These are phyloP conservation scores for Cynoglossus semilaevis DNA, from an alignment of 2,113 vertebrate species.

Conservation along the genomic window DNA sequence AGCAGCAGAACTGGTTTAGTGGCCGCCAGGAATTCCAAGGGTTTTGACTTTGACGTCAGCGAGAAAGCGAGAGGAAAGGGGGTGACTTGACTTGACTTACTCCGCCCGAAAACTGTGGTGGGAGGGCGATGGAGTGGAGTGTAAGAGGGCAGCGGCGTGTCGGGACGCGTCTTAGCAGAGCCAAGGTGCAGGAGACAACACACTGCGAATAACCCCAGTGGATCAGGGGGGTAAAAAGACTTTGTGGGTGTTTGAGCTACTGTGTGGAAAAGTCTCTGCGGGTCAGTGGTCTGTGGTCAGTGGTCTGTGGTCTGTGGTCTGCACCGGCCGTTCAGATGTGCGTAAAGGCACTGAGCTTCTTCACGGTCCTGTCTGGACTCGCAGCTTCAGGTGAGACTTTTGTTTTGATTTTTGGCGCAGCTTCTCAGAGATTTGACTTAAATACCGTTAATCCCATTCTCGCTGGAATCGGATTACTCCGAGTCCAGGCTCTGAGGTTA, in stretches of 20 bases:
- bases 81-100: conserved; percentile 33
- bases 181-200: conserved; percentile 16
- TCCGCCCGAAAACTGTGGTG: conserved; percentile 54
- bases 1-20: conserved; percentile 34
- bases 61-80: background rate
- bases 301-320: too few relatives aligned
- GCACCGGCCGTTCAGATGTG: conserved; percentile 47
- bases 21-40: background rate
- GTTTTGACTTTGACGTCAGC: background rate
- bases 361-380: conserved; percentile 68
- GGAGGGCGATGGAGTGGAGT: conserved; percentile 46
- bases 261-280: conserved; percentile 6
- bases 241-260: background rate
- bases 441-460: too few relatives aligned
- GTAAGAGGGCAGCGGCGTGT: conserved; percentile 40
- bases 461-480: too few relatives aligned
- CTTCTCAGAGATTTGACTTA: too few relatives aligned
- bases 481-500: too few relatives aligned
- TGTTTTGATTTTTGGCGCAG: background rate
- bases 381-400: conserved; percentile 70
- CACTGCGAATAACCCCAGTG: background rate
- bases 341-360: conserved; percentile 42
- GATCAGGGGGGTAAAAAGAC: background rate
- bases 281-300: conserved; percentile 10
- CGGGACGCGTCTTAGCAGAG: conserved; percentile 49